Evolutionary conservation across 2,888 invertebrate genomes (phyloP), one percentile per base, ranked within the genome.

Genomic region (Rotaria socialis): DNA sequence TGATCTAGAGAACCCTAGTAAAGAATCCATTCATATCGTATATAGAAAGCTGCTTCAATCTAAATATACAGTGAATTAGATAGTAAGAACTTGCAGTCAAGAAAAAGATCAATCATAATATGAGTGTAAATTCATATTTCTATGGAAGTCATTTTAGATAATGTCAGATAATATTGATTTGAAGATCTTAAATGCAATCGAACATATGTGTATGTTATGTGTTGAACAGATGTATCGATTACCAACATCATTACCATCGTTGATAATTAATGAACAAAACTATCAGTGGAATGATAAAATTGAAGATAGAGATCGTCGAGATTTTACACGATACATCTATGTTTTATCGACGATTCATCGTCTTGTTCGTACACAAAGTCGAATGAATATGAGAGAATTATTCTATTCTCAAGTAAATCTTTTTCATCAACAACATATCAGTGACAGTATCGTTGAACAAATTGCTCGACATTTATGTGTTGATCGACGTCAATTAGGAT

Each of bases 301-400:
- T 35, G 67, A 67, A 2, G 35, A 19, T 27, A 67, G 35, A 67
- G 19, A 27, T 67, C 67, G 67, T 35, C 67, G 67, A 67, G 67
- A 67, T 67, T 67, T 67, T 35, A 67, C 67, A 27, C 16, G 27
- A 41, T 67, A 35, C 19, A 67, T 67, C 6, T 67, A 67, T 67
- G 67, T 67, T 41, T 67, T 67, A 35, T 35, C 67, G 7, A 67
- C 67, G 7, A 35, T 67, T 67, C 67, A 67, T 67, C 67, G 67
- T 35, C 67, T 67, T 67, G 67, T 67, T 41, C 67, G 67, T 67
- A 67, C 67, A 67, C 67, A 41, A 67, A 67, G 35, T 16, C 67
- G 67, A 19, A 67, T 67, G 67, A 67, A 67, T 41, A 67, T 67
- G 35, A 27, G 67, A 67, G 67, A 67, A 35, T 67, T 67, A 67